Evolutionary conservation across 1,140 invertebrate species (phyloP), one percentile per base, ranked within the genome.

Genomic region (Eubasilissa regina): DNA sequence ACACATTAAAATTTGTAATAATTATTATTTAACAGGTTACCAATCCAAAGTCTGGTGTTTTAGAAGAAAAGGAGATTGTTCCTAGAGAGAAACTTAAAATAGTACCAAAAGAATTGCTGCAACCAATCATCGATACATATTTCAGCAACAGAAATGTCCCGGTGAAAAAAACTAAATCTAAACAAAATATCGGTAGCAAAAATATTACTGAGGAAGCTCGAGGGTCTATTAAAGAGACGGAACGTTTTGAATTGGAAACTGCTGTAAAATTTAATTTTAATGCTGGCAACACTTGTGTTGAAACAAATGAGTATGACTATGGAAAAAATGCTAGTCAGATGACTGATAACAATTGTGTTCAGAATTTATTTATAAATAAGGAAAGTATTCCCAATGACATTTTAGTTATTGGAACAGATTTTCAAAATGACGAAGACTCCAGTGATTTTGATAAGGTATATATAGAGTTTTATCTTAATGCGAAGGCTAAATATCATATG

Each of bases 31-130:
- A 62, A 48, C 19, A 82, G 81, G 78, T 82, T n/a, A 83, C 68
- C 21, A 83, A 83, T 80, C 66, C 78, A 17, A n/a, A 78, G 56
- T 80, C 81, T 4, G 81, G 81, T 25, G 25, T 78, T 53, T 78
- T 80, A 55, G 81, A 83, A 80, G 78, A 80, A n/a, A 75, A 74
- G 58, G 74, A 83, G 73, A 78, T 83, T n/a, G n/a, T 80, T 19
- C 81, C 81, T 13, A 80, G 77, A 51, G 62, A 78, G 51, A 78
- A 77, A 48, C 58, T 78, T 58, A 73, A 83, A 47, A 64, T 83
- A n/a, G 72, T 83, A 19, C 72, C 75, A 17, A 76, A 76, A 77
- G 78, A 83, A 79, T 17, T 78, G 17, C 48, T 83, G 1, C 56
- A 80, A 35, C 70, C 76, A 19, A 76, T 83, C n/a, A 70, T 83